A percentile compares a stretch with the other conserved stretches of the same genome.
Evolutionary conservation across 2,113 vertebrate genomes (phyloP).

Genomic region (Gila orcuttii): DNA sequence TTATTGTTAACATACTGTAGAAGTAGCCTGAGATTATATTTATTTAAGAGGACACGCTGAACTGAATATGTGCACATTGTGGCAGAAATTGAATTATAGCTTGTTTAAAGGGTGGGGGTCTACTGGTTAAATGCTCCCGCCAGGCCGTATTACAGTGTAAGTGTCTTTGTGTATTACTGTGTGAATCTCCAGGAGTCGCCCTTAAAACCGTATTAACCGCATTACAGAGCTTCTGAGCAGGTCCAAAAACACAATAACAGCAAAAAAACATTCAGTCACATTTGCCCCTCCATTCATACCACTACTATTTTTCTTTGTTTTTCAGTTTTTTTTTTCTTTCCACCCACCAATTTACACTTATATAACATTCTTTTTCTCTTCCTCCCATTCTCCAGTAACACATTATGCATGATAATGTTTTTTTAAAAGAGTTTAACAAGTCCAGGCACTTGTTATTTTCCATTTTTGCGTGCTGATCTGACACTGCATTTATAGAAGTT

Average conservation of each 20-base stretch:
- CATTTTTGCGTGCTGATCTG: conserved; percentile 2
- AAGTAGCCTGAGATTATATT: not conserved
- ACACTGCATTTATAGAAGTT: not conserved
- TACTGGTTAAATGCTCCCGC: not conserved
- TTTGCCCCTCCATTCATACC: not conserved
- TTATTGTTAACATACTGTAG: not conserved
- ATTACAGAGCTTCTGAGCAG: not conserved
- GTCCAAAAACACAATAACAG: not conserved
- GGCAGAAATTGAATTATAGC: not conserved
- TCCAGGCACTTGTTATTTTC: not conserved
- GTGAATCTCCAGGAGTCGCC: not conserved
- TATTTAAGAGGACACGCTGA: not conserved
- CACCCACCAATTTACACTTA: not conserved
- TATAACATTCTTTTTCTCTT: not conserved
- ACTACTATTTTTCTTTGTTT: not conserved
- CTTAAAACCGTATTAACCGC: too few relatives aligned
- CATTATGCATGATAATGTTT: not conserved
- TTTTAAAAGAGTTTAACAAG: not conserved
- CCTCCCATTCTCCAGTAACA: not conserved
- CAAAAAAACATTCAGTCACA: not conserved
- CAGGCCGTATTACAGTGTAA: not conserved
- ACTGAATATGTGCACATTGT: not conserved
- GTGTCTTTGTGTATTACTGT: not conserved
- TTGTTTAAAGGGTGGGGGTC: not conserved
- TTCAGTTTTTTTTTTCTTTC: not conserved